Conservation (phyloP, 2,797 vertebrate species). For the Martes flavigula region DNA sequence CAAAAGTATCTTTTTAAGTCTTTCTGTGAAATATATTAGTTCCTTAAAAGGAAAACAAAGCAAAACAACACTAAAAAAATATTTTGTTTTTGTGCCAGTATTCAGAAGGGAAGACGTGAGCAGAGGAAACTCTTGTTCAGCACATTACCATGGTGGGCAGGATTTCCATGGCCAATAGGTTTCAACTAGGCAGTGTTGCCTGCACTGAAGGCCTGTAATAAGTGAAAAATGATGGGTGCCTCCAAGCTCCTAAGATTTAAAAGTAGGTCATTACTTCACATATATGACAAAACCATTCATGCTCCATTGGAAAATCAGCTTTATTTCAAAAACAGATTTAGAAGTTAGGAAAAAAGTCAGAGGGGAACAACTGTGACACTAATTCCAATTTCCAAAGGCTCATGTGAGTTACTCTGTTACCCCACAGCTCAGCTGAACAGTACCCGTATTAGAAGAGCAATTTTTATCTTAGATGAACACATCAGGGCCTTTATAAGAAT, state of each 20-base stretch:
- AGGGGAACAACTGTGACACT: neutral
- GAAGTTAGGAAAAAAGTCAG: conserved; percentile 27
- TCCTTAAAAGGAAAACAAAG: neutral
- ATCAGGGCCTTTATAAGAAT: neutral
- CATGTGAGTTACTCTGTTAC: neutral
- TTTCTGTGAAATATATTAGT: neutral
- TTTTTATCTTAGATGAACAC: conserved; percentile 28
- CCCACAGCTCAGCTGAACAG: neutral
- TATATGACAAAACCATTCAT: neutral
- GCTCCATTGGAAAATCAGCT: neutral
- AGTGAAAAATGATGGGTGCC: neutral
- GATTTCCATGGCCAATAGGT: neutral
- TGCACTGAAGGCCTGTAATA: neutral
- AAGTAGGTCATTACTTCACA: conserved; percentile 24
- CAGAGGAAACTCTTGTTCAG: neutral
- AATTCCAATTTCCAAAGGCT: neutral
- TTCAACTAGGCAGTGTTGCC: neutral
- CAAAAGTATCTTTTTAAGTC: neutral
- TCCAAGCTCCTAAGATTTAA: conserved; percentile 15
- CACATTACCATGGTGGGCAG: neutral
- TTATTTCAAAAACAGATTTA: conserved; percentile 39
- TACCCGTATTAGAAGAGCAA: neutral
- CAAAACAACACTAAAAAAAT: neutral
- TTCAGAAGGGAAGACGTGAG: neutral
- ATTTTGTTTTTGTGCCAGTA: neutral